Conservation (phyloP, 2,888 invertebrate genomes). For the Desoria tigrina region DNA sequence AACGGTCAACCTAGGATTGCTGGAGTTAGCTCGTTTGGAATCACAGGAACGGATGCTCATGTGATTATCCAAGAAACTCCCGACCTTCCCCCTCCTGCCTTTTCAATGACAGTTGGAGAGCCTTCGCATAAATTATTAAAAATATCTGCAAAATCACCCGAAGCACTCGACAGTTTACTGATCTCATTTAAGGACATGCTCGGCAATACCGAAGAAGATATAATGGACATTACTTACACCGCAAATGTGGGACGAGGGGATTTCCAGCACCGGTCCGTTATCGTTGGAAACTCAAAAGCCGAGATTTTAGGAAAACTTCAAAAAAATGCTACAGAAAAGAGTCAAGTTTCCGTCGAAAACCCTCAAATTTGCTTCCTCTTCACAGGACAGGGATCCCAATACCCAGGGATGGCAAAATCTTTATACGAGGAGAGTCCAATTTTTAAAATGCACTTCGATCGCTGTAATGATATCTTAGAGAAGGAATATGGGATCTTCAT, state of each 20-base stretch:
- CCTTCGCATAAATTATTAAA: slow-evolving; percentile 27
- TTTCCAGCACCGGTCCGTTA: slow-evolving; percentile 22
- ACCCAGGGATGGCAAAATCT: slow-evolving; percentile 34
- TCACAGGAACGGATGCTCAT: slow-evolving; percentile 24
- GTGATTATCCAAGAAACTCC: slow-evolving; percentile 26
- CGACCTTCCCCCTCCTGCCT: not conserved
- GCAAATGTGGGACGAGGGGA: slow-evolving; percentile 32
- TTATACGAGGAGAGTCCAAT: slow-evolving; percentile 29
- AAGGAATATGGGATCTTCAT: slow-evolving; percentile 22
- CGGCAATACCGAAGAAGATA: not conserved
- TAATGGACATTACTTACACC: slow-evolving; percentile 13
- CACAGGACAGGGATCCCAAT: slow-evolving; percentile 42
- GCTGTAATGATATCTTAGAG: slow-evolving; percentile 23
- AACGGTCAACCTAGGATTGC: slow-evolving; percentile 15
- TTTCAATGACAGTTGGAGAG: not conserved
- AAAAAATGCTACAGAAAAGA: not conserved
- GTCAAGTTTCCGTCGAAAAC: not conserved
- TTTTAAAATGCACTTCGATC: slow-evolving; percentile 34
- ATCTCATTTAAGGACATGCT: slow-evolving; percentile 16
- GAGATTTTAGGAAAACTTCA: slow-evolving; percentile 18
- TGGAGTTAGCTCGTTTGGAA: slow-evolving; percentile 24
- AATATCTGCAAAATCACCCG: slow-evolving; percentile 26
- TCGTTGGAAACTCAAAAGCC: slow-evolving; percentile 25
- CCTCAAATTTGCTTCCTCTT: slow-evolving; percentile 37
- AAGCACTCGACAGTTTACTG: slow-evolving; percentile 27